Conservation (phyloP, 2,113 vertebrate genomes). For the Eptatretus burgeri region DNA sequence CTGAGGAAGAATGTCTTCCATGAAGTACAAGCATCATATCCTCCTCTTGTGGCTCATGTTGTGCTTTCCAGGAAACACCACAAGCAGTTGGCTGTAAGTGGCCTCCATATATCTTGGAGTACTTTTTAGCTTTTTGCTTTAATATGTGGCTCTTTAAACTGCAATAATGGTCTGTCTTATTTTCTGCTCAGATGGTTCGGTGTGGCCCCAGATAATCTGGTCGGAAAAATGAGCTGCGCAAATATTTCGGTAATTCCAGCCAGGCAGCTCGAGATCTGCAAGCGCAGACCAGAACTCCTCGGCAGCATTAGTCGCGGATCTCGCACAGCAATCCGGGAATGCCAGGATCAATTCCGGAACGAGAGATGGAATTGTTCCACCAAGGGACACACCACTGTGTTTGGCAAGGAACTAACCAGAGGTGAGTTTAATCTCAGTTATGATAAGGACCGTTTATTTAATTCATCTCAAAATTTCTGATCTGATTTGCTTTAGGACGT, state of each 20-base stretch:
- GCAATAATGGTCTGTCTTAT: no score
- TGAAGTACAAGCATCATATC: no score
- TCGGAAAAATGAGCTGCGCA: constrained; percentile 32
- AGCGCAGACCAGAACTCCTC: constrained; percentile 38
- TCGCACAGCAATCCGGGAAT: constrained; percentile 42
- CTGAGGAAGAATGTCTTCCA: no score
- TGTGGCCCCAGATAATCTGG: constrained; percentile 27
- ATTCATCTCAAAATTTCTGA: no score
- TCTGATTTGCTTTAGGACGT: no score
- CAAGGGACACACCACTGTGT: constrained; percentile 16
- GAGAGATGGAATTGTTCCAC: constrained; percentile 68
- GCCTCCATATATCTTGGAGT: no score
- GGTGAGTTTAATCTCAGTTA: constrained; percentile 24
- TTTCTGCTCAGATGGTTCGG: constrained; percentile 38
- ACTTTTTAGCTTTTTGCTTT: no score
- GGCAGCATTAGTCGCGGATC: constrained; percentile 49
- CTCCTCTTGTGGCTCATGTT: no score
- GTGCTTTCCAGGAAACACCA: no score
- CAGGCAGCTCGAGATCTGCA: constrained; percentile 46
- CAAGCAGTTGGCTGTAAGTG: no score
- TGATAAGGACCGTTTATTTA: no score
- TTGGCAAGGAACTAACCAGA: constrained; percentile 38
- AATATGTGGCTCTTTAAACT: no score
- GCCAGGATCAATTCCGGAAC: constrained; percentile 49
- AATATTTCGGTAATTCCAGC: constrained; percentile 24